Evolutionary conservation across 2,888 invertebrate species (phyloP).

Genomic region (Urechis unicinctus): DNA sequence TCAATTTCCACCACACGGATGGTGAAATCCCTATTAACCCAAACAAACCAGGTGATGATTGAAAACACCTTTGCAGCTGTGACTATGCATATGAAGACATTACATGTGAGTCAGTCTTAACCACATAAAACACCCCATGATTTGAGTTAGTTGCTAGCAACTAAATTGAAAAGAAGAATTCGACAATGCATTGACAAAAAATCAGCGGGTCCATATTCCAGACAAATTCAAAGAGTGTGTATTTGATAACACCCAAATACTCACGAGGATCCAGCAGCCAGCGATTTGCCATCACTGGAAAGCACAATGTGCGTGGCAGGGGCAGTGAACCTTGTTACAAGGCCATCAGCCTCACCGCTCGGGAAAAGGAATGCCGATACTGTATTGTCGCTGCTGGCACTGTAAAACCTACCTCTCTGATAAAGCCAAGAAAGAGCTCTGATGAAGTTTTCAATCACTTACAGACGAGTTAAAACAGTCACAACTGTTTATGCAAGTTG

Average conservation of each 20-base stretch:
- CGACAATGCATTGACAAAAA: no score
- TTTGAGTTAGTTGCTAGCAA: no score
- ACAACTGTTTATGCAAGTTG: no score
- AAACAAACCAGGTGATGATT: no score
- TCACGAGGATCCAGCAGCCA: constrained; percentile 63
- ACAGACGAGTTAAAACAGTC: no score
- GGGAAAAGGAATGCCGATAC: constrained; percentile 79
- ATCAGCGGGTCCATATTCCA: no score
- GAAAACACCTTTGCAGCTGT: no score
- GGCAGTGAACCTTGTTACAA: constrained; percentile 78
- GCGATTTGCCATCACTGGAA: constrained; percentile 60
- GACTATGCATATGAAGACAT: no score
- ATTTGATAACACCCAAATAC: constrained; percentile 9
- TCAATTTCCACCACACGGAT: constrained; percentile 55
- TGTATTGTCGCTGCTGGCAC: constrained; percentile 77
- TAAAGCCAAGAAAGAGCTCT: constrained; percentile 21
- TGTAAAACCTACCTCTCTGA: constrained; percentile 61
- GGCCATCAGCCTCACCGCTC: constrained; percentile 70
- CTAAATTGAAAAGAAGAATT: no score
- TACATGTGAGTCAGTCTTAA: no score
- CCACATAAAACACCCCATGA: neutral
- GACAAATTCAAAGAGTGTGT: neutral
- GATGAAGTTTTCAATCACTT: no score
- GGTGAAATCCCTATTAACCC: constrained; percentile 57
- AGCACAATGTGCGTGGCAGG: constrained; percentile 77